Conservation (phyloP, 1,140 invertebrate species). For the Drosophila saltans region DNA sequence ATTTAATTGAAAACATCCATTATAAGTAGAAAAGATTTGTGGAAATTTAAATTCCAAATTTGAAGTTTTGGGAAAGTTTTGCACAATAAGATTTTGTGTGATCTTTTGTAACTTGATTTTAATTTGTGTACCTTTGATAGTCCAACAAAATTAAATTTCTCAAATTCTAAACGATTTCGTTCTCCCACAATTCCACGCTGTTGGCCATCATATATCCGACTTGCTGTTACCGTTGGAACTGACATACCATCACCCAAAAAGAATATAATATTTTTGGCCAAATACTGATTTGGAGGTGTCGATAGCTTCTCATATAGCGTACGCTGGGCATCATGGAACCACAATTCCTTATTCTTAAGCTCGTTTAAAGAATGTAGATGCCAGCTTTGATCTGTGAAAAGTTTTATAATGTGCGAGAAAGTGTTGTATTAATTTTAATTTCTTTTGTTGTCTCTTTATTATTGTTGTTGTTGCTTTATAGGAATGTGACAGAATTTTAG, state of each 20-base stretch:
- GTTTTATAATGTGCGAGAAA: conserved; percentile 21
- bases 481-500: conserved; percentile 5
- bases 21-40: too few species aligned
- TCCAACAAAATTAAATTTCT: conserved; percentile 89
- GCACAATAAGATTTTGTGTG: too few species aligned
- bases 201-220: conserved; percentile 88
- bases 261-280: conserved; percentile 90
- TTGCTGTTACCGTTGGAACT: conserved; percentile 88
- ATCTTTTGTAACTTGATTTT: too few species aligned
- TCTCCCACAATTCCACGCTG: conserved; percentile 86
- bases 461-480: background rate
- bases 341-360: conserved; percentile 66
- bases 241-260: conserved; percentile 93
- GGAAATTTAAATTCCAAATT: too few species aligned
- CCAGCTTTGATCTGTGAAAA: conserved; percentile 48
- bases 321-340: conserved; percentile 68
- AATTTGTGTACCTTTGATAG: conserved; percentile 86
- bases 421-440: conserved; percentile 35
- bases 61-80: too few species aligned
- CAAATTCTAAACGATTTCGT: conserved; percentile 88
- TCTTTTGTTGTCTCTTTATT: background rate
- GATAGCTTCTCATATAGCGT: conserved; percentile 61
- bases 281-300: conserved; percentile 65
- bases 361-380: conserved; percentile 41
- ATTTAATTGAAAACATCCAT: background rate